phyloP scores from a whole-genome alignment of 2,888 invertebrate species.

The Chrysolina oricalcia region DNA sequence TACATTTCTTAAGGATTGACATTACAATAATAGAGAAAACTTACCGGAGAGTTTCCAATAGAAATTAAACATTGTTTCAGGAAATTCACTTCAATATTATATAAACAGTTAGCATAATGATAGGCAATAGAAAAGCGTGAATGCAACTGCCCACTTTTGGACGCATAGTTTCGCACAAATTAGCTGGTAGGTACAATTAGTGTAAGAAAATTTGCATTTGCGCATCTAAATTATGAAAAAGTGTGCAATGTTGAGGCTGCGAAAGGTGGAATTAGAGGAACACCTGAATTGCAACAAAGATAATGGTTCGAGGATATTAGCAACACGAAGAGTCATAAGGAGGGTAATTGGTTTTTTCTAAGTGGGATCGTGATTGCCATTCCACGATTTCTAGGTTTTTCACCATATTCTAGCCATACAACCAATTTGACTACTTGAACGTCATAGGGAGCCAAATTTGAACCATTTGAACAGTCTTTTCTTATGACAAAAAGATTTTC shows the following conservation, averaged over 20 bases:
- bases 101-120: conserved; percentile 16
- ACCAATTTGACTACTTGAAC: too few relatives aligned
- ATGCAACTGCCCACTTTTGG: conserved; percentile 14
- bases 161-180: conserved; percentile 9
- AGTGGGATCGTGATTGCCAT: not conserved
- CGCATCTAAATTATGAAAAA: conserved; percentile 7
- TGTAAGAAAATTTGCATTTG: conserved; percentile 20
- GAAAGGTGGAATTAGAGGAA: conserved; percentile 12
- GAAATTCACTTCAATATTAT: not conserved
- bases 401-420: too few relatives aligned
- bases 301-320: conserved; percentile 6
- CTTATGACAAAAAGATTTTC: too few relatives aligned
- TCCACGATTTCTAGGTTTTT: not conserved
- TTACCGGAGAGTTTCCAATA: not conserved
- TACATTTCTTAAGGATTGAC: too few relatives aligned
- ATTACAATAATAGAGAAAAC: too few relatives aligned
- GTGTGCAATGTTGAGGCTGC: not conserved
- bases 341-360: not conserved
- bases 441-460: too few relatives aligned
- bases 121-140: conserved; percentile 19
- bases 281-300: conserved; percentile 4
- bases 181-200: conserved; percentile 25
- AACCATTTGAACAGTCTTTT: too few relatives aligned
- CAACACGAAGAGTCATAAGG: conserved; percentile 6
- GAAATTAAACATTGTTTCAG: conserved; percentile 14